Evolutionary conservation across 2,888 invertebrate species (phyloP).

Genomic region (Mylabris sibirica): DNA sequence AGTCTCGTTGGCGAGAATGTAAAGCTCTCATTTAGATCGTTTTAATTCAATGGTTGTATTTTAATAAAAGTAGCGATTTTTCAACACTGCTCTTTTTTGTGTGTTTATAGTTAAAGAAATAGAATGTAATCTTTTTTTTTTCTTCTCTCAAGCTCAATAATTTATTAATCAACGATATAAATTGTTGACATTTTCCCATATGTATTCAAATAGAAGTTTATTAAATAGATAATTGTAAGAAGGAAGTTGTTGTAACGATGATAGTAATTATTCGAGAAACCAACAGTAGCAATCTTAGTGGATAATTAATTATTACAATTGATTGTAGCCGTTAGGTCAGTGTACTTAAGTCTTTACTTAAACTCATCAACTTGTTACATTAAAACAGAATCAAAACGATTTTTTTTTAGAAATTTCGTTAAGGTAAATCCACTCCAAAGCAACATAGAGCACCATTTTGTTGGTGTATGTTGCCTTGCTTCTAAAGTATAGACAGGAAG

Average conservation of each 20-base stretch:
- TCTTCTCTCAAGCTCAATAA: neutral
- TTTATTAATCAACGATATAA: neutral
- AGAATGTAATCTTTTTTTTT: neutral
- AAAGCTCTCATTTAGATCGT: constrained; percentile 19
- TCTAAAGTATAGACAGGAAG: no score
- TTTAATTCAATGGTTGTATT: neutral
- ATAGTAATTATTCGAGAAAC: constrained; percentile 31
- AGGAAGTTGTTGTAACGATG: constrained; percentile 32
- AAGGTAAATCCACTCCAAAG: no score
- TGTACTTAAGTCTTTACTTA: constrained; percentile 31
- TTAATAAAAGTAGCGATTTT: constrained; percentile 17
- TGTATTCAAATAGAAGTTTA: constrained; percentile 23
- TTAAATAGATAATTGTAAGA: constrained; percentile 32
- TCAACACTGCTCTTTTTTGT: neutral
- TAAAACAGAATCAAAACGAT: neutral
- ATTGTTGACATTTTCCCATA: neutral
- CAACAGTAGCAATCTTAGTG: constrained; percentile 36
- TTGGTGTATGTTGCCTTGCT: no score
- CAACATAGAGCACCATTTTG: no score
- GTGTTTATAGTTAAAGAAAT: neutral
- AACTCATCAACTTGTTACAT: constrained; percentile 6
- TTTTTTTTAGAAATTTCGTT: no score
- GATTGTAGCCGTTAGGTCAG: constrained; percentile 35
- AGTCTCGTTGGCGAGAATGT: constrained; percentile 1
- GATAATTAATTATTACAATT: constrained; percentile 40